Evolutionary conservation across 2,888 invertebrate species (phyloP), one percentile per base, ranked within the genome.

Genomic region (Mamestra brassicae): DNA sequence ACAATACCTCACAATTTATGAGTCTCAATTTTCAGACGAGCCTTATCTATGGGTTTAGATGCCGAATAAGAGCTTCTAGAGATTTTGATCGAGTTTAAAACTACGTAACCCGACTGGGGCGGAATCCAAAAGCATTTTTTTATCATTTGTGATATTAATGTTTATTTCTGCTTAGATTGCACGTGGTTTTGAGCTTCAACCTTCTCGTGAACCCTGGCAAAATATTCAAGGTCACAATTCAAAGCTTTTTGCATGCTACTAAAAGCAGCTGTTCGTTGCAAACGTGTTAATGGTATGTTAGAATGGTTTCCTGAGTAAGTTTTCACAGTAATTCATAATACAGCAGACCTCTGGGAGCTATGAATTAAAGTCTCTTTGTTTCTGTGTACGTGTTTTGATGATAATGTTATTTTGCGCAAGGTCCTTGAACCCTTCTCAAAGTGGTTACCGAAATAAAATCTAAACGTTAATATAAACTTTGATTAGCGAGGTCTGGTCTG

Each of bases 191-290:
- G 4, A 34, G 3, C 4, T 17, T 38, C 4, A 64, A 6, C 17
- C 10, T 50, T 11, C 11, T 17, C 17, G 2, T 47, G 8, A 68
- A 47, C 17, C 45, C 34, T 26, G 36, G 11, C 4, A 26, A n/a
- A 38, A 11, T 42, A 4, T 45, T 17, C 54, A 65, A 77, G 36
- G 47, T 70, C 70, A 50, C 38, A n/a, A 4, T 42, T 8, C 1
- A n/a, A 62, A 70, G 17, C 7, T 55, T 55, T 47, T 42, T 17
- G 8, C 38, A 11, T 36, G 3, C 11, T 15, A 10, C n/a, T 68
- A 38, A 67, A 58, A 77, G 50, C 72, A 72, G 11, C 13, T n/a
- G 34, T 15, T 15, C 26, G 17, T 5, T n/a, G 36, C 57, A 26
- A 52, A 78, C 42, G 36, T 57, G 50, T 45, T 10, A 47, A 70